Evolutionary conservation across 2,888 invertebrate genomes (phyloP).

Genomic region (Phyllotreta striolata): DNA sequence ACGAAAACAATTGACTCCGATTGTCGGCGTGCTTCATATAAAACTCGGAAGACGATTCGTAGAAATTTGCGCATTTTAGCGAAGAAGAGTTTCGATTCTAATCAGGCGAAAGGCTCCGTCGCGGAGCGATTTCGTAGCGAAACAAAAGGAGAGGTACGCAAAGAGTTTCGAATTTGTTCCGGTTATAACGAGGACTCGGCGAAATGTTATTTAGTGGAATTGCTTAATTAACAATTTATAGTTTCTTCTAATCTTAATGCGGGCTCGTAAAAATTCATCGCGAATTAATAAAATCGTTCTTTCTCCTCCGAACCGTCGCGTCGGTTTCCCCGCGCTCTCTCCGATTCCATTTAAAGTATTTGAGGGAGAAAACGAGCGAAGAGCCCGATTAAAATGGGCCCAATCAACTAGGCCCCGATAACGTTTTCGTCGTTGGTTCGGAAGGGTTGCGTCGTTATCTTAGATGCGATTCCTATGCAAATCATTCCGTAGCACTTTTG

Average conservation of each 20-base stretch:
- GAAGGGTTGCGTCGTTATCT: constrained; percentile 53
- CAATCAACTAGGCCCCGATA: constrained; percentile 47
- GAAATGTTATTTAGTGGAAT: no score
- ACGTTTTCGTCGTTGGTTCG: constrained; percentile 37
- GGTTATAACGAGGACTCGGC: no score
- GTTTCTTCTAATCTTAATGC: no score
- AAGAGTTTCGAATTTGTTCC: no score
- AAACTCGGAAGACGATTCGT: neutral
- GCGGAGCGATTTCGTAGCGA: no score
- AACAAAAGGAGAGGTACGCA: no score
- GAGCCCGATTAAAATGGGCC: constrained; percentile 44
- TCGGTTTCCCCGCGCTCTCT: neutral
- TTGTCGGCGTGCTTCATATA: neutral
- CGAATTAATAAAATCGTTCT: no score
- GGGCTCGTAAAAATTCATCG: no score
- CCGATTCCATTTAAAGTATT: constrained; percentile 5
- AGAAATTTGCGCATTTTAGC: neutral
- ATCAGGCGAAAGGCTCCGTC: constrained; percentile 11
- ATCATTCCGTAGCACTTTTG: constrained; percentile 52
- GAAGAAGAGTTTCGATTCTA: constrained; percentile 13
- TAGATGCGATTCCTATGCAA: constrained; percentile 53
- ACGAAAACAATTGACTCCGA: constrained; percentile 16
- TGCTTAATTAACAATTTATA: no score
- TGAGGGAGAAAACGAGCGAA: constrained; percentile 22
- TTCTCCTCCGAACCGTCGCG: no score